Percentiles rank a stretch among this genome's conserved stretches.
Conservation (phyloP, 1,140 invertebrate genomes). For the Trialeurodes vaporariorum region DNA sequence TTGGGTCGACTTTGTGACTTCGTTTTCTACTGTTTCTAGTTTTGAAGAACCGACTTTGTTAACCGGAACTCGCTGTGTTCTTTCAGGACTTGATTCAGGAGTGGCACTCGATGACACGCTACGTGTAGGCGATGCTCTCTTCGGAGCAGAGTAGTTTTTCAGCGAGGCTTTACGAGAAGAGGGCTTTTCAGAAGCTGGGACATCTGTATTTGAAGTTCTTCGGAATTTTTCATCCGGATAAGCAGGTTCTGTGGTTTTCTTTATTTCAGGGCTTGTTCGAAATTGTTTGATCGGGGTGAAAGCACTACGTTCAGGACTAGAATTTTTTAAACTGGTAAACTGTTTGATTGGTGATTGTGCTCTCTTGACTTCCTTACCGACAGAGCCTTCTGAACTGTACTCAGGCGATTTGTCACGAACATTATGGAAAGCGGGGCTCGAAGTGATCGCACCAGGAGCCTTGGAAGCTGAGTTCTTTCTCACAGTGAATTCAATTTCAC, state of each 20-base stretch:
- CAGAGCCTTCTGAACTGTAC: constrained; percentile 31
- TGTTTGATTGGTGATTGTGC: constrained; percentile 1
- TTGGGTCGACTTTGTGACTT: not conserved
- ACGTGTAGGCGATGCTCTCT: constrained; percentile 25
- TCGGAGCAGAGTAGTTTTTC: constrained; percentile 5
- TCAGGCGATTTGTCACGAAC: constrained; percentile 27
- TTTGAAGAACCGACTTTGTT: constrained; percentile 1
- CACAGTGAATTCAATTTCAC: not conserved
- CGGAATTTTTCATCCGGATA: constrained; percentile 3
- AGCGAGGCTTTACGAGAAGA: not conserved
- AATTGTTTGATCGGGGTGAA: constrained; percentile 28
- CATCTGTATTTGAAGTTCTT: not conserved
- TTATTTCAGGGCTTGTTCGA: constrained; percentile 19
- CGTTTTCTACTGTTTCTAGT: not conserved
- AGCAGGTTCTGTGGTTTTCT: not conserved
- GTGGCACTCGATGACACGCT: constrained; percentile 4
- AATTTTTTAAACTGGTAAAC: constrained; percentile 18
- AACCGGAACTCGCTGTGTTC: constrained; percentile 14
- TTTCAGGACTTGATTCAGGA: constrained; percentile 21
- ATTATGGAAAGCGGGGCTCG: not conserved
- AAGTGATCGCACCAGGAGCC: not conserved
- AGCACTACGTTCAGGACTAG: constrained; percentile 27
- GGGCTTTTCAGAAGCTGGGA: not conserved
- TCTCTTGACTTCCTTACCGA: constrained; percentile 24
- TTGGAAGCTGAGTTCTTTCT: not conserved